Conservation (phyloP, 2,888 invertebrate species). For the Baronia brevicornis region DNA sequence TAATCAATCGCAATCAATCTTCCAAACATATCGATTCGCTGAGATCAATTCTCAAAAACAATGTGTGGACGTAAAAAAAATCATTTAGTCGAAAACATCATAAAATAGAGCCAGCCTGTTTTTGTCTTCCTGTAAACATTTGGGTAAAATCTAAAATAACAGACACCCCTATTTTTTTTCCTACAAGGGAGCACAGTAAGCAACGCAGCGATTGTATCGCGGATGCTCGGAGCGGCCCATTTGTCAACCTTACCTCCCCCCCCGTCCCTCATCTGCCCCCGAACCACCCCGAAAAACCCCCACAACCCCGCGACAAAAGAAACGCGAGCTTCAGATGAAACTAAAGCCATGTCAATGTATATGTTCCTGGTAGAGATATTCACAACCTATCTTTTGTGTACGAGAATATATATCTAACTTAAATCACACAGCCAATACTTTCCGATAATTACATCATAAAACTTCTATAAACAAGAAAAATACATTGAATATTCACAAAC, state of each 20-base stretch:
- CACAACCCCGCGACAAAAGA: conserved; percentile 48
- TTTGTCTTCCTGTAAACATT: too few relatives aligned
- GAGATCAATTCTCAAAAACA: too few relatives aligned
- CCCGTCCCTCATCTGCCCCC: conserved; percentile 25
- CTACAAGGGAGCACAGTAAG: conserved; percentile 74
- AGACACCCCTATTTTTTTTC: conserved; percentile 75
- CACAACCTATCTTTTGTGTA: conserved; percentile 16
- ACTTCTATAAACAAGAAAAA: too few relatives aligned
- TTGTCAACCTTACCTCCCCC: conserved; percentile 69
- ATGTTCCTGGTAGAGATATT: conserved; percentile 28
- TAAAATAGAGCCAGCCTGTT: too few relatives aligned
- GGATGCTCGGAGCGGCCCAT: conserved; percentile 75
- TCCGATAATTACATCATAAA: too few relatives aligned
- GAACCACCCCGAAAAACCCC: conserved; percentile 21
- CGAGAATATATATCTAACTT: conserved; percentile 4
- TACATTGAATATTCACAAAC: too few relatives aligned
- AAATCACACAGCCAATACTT: conserved; percentile 11
- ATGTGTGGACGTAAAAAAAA: too few relatives aligned
- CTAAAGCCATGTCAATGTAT: conserved; percentile 60
- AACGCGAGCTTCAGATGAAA: conserved; percentile 57
- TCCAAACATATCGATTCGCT: too few relatives aligned
- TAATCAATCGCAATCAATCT: too few relatives aligned
- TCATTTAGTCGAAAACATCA: conserved; percentile 2
- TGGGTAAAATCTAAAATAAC: background rate
- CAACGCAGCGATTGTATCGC: conserved; percentile 76